Base-by-base conservation (phyloP, 2,888 invertebrate species). In the Carterocephalus palaemon region DNA sequence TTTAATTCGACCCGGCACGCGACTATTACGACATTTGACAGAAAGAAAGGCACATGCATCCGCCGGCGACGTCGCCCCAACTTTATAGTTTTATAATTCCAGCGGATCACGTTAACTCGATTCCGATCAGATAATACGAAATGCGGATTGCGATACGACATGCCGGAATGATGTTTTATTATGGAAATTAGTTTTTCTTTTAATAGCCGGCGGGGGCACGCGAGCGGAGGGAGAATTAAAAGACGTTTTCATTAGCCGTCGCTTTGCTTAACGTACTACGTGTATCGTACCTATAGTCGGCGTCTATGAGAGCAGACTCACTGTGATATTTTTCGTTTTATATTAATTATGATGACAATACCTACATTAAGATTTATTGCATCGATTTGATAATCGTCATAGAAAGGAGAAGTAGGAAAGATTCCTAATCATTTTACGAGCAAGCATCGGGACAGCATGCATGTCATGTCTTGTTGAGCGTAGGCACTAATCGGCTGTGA, bases 101-200 rank as follows among this genome's bases (percentile, higher is more conserved):
- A 63, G 64, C 68, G 62, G 74, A 67, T 78, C 78, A 84, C 75
- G 80, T 81, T 81, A 80, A 81, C 73, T 81, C 73, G 70, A 75
- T 76, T 77, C 76, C 74, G 76, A 84, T 83, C 79, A 71, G 77
- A 81, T 79, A 75, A 71, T 71, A 64, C 67, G 62, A 62, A 59
- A 59, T 62, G 62, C 64, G 63, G 63, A 67, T 67, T 65, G 57
- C 63, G 49, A n/a, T n/a, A n/a, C n/a, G n/a, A n/a, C n/a, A n/a
- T n/a, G 66, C 53, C 60, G 63, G 67, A 69, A 74, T 71, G 70
- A 74, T 77, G 70, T 79, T 82, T 80, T 75, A 77, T 76, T 82
- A 82, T 82, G 81, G 74, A 81, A 80, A 85, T 84, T 78, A 75
- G 80, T 77, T 81, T 77, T 81, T 78, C 70, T 82, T 85, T 82